Evolutionary conservation across 2,797 vertebrate species (phyloP).

Genomic region (Acanthornis magna): DNA sequence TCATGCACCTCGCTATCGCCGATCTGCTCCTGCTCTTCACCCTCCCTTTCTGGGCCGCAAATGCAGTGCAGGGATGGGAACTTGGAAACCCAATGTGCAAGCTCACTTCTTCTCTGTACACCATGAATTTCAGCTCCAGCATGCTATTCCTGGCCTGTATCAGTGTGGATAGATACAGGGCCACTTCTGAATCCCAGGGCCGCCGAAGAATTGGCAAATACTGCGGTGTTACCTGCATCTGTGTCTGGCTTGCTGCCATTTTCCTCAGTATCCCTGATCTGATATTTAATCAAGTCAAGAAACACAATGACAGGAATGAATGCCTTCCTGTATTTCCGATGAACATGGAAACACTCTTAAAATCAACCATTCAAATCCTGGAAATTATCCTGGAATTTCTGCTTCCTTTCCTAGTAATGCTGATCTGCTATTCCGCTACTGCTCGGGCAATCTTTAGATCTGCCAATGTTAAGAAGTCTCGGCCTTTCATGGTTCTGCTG

Average conservation of each 20-base stretch:
- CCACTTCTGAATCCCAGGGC: conserved; percentile 45
- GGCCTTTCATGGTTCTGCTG: conserved; percentile 82
- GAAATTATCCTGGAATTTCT: conserved; percentile 87
- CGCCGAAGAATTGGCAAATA: conserved; percentile 52
- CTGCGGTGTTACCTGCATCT: conserved; percentile 76
- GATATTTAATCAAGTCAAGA: conserved; percentile 79
- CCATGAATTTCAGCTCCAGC: conserved; percentile 89
- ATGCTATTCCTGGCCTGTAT: conserved; percentile 93
- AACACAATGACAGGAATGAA: conserved; percentile 58
- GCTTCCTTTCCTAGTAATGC: conserved; percentile 86
- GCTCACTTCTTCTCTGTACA: conserved; percentile 84
- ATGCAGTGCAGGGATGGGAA: conserved; percentile 79
- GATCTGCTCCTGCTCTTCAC: conserved; percentile 90
- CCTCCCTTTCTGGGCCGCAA: conserved; percentile 90
- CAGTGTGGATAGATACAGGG: conserved; percentile 87
- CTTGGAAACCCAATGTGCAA: conserved; percentile 83
- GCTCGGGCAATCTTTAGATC: conserved; percentile 75
- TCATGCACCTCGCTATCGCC: conserved; percentile 88
- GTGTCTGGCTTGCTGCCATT: conserved; percentile 81
- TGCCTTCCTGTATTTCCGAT: conserved; percentile 81
- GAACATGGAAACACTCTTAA: conserved; percentile 72
- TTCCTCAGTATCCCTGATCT: conserved; percentile 86
- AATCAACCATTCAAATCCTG: conserved; percentile 81
- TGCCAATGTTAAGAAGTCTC: conserved; percentile 78
- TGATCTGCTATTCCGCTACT: conserved; percentile 82